Conservation (phyloP, 1,140 invertebrate genomes). For the Bombus pascuorum region DNA sequence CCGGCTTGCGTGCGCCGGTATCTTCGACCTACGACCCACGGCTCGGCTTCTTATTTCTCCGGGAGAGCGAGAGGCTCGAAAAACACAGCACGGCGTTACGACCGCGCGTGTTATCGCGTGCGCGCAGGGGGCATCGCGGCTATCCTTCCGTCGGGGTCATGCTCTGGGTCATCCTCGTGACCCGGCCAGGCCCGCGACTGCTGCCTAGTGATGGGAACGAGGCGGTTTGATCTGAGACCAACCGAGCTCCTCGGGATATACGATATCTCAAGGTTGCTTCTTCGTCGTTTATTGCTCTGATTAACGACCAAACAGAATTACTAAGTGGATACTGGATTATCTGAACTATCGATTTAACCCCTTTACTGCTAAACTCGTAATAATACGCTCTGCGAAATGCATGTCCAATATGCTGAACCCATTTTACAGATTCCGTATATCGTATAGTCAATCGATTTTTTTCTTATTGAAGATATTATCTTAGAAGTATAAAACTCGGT, state of each 20-base stretch:
- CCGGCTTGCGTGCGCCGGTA: conserved; percentile 70
- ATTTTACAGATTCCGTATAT: too few species aligned
- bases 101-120: conserved; percentile 72
- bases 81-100: conserved; percentile 69
- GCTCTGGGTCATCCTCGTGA: conserved; percentile 61
- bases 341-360: too few species aligned
- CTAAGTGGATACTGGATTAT: too few species aligned
- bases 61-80: conserved; percentile 54
- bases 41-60: conserved; percentile 66
- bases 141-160: conserved; percentile 74
- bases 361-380: too few species aligned
- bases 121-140: conserved; percentile 78
- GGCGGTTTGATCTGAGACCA: conserved; percentile 1
- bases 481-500: too few species aligned
- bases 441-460: too few species aligned
- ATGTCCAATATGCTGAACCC: too few species aligned
- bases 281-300: background rate
- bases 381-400: too few species aligned
- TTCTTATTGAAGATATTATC: too few species aligned
- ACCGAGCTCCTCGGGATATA: background rate
- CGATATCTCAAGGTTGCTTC: background rate
- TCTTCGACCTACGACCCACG: conserved; percentile 66
- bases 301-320: background rate
- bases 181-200: conserved; percentile 34
- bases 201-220: conserved; percentile 51